Base-by-base conservation (phyloP, 2,888 invertebrate species). In the Drosophila neutralis region DNA sequence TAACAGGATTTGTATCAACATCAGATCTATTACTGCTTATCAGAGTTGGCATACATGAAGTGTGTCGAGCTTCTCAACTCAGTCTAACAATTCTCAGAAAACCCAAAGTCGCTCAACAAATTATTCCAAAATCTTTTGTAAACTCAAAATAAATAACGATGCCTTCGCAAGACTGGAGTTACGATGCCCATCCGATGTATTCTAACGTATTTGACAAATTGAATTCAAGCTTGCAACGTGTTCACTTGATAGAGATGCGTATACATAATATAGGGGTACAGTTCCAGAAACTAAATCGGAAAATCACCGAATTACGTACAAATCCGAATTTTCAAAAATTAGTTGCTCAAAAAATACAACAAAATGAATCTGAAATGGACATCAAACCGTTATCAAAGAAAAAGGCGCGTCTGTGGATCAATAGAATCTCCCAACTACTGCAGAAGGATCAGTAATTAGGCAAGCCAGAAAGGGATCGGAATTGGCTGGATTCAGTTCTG, bases 201-300 rank as follows among this genome's bases (percentile, higher is more conserved):
- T 35, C 45, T 4, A 42, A 56, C 35, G 35, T 35, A 11, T 29
- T 24, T 6, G 11, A 27, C 1, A 48, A 61, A 15, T 27, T 70
- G 1, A 40, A 49, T 0, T 60, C 27, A 4, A 52, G 24, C 4
- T 10, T 36, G 11, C 27, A 51, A 4, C n/a, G 13, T 31, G 4
- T 63, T 8, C 21, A 24, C 3, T 4, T 53, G 11, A 38, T 74
- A 4, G 35, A 64, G 15, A n/a, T 13, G n/a, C 74, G 73, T n/a
- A 54, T 58, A 31, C 31, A 45, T 13, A 15, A n/a, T 2, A 21
- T 73, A 5, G 36, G 13, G 27, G 18, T 24, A 6, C 45, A 49
- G 10, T 58, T 38, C 36, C 33, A 24, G 18, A 24, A 15, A 0
- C n/a, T 58, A n/a, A n/a, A 27, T 21, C 21, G 31, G 2, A n/a